Evolutionary conservation across 2,113 vertebrate species (phyloP).

Genomic region (Oxyruncus cristatus): DNA sequence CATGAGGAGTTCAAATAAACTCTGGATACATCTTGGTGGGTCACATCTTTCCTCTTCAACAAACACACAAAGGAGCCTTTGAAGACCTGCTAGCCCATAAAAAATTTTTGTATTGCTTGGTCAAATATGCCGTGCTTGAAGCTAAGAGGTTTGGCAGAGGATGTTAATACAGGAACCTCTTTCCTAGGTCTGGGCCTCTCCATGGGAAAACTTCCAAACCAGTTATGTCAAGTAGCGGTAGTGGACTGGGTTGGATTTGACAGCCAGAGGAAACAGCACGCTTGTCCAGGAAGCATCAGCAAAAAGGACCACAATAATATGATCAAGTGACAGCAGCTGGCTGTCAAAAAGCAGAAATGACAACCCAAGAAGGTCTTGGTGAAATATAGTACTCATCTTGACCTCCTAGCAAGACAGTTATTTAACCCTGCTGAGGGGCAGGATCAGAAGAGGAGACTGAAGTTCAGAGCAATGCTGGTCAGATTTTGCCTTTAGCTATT

Average conservation of each 20-base stretch:
- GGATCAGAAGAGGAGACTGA: not conserved
- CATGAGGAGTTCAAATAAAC: not conserved
- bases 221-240: not conserved
- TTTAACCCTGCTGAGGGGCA: not conserved
- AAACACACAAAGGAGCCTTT: not conserved
- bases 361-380: not conserved
- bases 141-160: not conserved
- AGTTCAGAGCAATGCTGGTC: not conserved
- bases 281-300: not conserved
- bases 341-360: slow-evolving; percentile 8
- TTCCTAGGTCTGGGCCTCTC: not conserved
- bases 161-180: not conserved
- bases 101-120: not conserved
- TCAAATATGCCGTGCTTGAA: not conserved
- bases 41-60: not conserved
- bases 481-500: not conserved
- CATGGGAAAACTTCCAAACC: not conserved
- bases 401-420: not conserved
- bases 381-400: slow-evolving; percentile 5
- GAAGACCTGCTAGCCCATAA: not conserved
- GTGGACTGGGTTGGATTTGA: not conserved
- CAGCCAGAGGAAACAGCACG: not conserved
- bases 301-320: not conserved
- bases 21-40: not conserved
- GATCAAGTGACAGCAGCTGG: not conserved